Percentiles rank a stretch among this genome's conserved stretches.
phyloP scores from a whole-genome alignment of 2,797 vertebrate species.

The Phoebastria nigripes region DNA sequence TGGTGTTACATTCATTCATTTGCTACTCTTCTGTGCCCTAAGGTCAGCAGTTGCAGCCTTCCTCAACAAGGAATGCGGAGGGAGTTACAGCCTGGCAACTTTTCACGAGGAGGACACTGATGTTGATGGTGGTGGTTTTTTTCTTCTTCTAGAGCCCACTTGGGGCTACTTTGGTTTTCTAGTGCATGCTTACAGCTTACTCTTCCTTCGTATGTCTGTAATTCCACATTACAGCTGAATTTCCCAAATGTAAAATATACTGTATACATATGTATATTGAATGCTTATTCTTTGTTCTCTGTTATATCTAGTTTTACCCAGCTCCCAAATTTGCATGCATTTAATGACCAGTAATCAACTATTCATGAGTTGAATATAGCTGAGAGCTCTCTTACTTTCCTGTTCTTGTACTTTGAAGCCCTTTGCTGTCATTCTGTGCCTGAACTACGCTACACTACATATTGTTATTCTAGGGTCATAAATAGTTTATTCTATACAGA shows the following conservation, averaged over 20 bases:
- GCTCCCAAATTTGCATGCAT: neutral
- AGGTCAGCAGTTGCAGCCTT: neutral
- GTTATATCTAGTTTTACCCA: neutral
- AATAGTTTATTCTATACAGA: neutral
- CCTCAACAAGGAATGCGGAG: neutral
- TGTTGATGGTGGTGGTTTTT: neutral
- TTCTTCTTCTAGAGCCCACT: neutral
- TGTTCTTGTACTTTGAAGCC: neutral
- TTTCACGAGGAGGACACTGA: neutral
- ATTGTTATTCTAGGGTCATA: neutral
- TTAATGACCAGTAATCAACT: neutral
- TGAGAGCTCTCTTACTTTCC: neutral
- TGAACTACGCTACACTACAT: neutral
- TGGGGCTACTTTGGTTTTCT: neutral
- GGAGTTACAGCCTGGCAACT: neutral
- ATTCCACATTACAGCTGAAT: neutral
- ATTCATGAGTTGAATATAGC: neutral
- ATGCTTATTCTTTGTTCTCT: neutral
- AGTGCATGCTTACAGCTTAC: neutral
- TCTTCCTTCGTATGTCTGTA: neutral
- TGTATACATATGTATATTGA: neutral
- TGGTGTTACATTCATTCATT: neutral
- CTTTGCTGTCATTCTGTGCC: neutral
- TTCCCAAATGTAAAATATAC: neutral
- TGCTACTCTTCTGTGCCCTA: neutral